Base-by-base conservation (phyloP, 2,797 vertebrate genomes). In the Melanitta fusca region DNA sequence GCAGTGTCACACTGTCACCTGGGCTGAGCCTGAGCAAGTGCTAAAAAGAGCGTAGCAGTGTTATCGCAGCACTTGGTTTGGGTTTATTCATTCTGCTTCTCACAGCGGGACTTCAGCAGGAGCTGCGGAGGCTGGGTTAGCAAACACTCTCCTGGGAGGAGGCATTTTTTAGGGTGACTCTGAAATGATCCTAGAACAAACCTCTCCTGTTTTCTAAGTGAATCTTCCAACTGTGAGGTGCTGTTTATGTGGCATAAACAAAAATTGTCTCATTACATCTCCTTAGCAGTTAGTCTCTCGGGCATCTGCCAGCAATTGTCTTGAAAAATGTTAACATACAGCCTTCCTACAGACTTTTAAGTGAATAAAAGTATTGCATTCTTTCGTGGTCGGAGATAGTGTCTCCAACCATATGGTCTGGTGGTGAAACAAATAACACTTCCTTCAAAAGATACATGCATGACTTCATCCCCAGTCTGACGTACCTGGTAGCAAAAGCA, bases 351-450 rank as follows among this genome's bases (percentile, higher is more conserved):
- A 1, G 25, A 13, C 43, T 88, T 87, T 80, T 47, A 81, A 64
- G 32, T 41, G 12, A 80, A 30, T 3, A 87, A 16, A 79, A 89
- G 16, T 36, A 8, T 38, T 65, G 19, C 7, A 17, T 17, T 65
- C 39, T 78, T 53, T 54, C 22, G 11, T 11, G 11, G 38, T 32
- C 81, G 64, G 16, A 81, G 27, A 20, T 30, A 56, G 15, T 34
- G 17, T 34, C 30, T 95, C 27, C 43, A 74, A 56, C 15, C 34
- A 84, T 38, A 43, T 13, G 18, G 17, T 57, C 10, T 64, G 8
- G 38, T 28, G 51, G 27, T 27, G 10, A 2, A 36, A 51, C 45
- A 24, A 9, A 15, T 53, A 14, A 8, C 0, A 0, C 8, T 71
- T 83, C 60, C 17, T 32, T 56, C 21, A 74, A 80, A 74, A 74